Base-by-base conservation (phyloP, 2,888 invertebrate species). In the Zaprionus lineosus region DNA sequence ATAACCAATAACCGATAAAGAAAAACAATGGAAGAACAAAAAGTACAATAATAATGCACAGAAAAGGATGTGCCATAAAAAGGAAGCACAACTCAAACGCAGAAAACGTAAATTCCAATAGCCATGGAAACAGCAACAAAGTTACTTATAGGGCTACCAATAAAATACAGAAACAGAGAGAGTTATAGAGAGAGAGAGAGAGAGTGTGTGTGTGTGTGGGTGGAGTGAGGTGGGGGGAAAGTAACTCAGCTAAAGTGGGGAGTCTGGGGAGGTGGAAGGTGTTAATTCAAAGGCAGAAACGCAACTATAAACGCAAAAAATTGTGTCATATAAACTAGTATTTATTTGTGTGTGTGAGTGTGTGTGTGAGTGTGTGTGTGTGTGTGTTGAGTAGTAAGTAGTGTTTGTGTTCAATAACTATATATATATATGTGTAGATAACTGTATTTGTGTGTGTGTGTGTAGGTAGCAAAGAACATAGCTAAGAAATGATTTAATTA, bases 101-200 rank as follows among this genome's bases (percentile, higher is more conserved):
- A 73, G 62, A 48, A 15, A 72, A 73, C 64, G 48, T 52, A 72
- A 72, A 72, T 64, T 63, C 37, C 60, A 48, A 67, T 63, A 66
- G 71, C 46, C 44, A 70, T 28, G 2, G 31, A 51, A 29, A 69
- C 65, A 61, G 65, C 43, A 66, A 69, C 39, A 61, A 50, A 56
- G 55, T 60, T 56, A 41, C 43, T 31, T 57, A 58, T 46, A 16
- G 36, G 43, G 43, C 28, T 46, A 60, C 37, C 33, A 18, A 37
- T 15, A 59, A 15, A 37, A 7, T 39, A 24, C 24, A 16, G 26
- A 16, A 41, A 7, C 40, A 40, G 29, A 50, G 3, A 9, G 11
- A 44, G 34, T 31, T 2, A 1, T 3, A 4, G 11, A 31, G 31
- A 31, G 31, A 7, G 4, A 31, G 12, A 31, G 2, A 31, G 31